Percentiles rank a stretch among this genome's conserved stretches.
Conservation (phyloP, 2,113 vertebrate genomes). For the Limnothrissa miodon region DNA sequence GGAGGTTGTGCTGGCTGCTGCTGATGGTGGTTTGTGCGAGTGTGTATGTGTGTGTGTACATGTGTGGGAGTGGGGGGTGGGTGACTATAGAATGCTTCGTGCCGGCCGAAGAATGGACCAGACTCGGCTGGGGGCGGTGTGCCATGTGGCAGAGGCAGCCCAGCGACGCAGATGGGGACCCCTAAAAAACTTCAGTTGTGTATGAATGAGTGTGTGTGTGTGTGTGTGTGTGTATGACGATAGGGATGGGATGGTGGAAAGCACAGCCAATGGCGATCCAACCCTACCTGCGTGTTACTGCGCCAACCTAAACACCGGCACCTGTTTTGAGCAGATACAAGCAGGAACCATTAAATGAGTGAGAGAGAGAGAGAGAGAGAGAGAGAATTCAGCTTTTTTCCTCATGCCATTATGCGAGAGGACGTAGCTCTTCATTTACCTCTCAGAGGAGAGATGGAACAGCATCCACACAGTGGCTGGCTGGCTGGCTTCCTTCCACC, state of each 20-base stretch:
- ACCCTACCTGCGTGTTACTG: slow-evolving; percentile 73
- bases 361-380: neutral
- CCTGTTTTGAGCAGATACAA: slow-evolving; percentile 79
- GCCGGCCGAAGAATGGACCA: slow-evolving; percentile 79
- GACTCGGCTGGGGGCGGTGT: slow-evolving; percentile 72
- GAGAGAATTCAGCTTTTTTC: slow-evolving; percentile 21
- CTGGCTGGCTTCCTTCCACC: slow-evolving; percentile 34
- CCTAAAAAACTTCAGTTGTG: slow-evolving; percentile 67
- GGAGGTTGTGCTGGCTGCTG: slow-evolving; percentile 28
- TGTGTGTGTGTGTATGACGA: neutral
- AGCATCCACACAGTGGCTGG: slow-evolving; percentile 47
- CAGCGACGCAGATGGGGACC: slow-evolving; percentile 75
- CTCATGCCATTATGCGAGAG: slow-evolving; percentile 63
- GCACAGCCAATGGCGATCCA: slow-evolving; percentile 72
- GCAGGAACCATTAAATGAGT: slow-evolving; percentile 43
- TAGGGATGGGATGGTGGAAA: neutral
- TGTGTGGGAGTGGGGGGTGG: neutral
- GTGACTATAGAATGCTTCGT: neutral
- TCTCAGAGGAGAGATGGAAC: slow-evolving; percentile 57
- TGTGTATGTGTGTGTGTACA: too few species aligned
- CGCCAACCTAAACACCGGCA: slow-evolving; percentile 65
- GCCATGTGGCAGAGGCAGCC: slow-evolving; percentile 76
- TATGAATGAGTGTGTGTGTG: neutral
- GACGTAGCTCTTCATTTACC: slow-evolving; percentile 68
- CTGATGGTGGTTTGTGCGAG: too few species aligned